Percentiles rank a stretch among this genome's conserved stretches.
Conservation (phyloP, 2,113 vertebrate genomes). For the Larimichthys crocea region DNA sequence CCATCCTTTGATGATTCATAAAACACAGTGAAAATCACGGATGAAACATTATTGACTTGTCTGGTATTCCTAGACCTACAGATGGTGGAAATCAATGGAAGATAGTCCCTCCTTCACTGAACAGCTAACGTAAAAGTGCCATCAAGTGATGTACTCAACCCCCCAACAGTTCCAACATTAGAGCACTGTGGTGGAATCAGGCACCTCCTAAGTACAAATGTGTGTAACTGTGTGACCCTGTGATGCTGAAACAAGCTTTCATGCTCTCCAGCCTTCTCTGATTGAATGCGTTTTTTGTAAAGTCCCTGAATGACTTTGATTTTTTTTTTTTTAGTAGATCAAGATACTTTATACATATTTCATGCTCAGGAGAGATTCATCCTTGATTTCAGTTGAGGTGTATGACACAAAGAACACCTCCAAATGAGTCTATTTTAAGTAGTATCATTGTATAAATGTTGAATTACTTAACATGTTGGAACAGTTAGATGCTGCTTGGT, state of each 20-base stretch:
- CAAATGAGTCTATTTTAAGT: background rate
- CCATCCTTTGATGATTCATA: conserved; percentile 6
- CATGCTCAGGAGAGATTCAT: background rate
- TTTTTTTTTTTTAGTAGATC: conserved; percentile 40
- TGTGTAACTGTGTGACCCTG: conserved; percentile 57
- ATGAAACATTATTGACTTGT: conserved; percentile 8
- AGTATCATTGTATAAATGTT: background rate
- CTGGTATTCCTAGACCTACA: conserved; percentile 11
- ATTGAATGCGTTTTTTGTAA: conserved; percentile 30
- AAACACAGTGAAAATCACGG: conserved; percentile 17
- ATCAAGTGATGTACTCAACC: background rate
- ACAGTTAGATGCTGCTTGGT: background rate
- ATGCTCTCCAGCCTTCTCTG: conserved; percentile 35
- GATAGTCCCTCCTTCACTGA: background rate
- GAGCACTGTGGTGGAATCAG: conserved; percentile 34
- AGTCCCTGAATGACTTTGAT: conserved; percentile 14
- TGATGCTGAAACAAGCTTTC: conserved; percentile 39
- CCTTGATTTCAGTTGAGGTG: background rate
- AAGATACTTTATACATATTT: conserved; percentile 24
- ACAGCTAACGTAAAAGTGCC: conserved; percentile 7
- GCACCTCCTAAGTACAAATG: conserved; percentile 62
- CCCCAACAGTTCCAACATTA: conserved; percentile 6
- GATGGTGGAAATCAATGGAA: conserved; percentile 14
- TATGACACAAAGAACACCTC: background rate
- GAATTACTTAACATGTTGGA: background rate